These are phyloP conservation scores for Drosophila colorata DNA, from an alignment of 2,888 invertebrate species.

Conservation along the genomic window DNA sequence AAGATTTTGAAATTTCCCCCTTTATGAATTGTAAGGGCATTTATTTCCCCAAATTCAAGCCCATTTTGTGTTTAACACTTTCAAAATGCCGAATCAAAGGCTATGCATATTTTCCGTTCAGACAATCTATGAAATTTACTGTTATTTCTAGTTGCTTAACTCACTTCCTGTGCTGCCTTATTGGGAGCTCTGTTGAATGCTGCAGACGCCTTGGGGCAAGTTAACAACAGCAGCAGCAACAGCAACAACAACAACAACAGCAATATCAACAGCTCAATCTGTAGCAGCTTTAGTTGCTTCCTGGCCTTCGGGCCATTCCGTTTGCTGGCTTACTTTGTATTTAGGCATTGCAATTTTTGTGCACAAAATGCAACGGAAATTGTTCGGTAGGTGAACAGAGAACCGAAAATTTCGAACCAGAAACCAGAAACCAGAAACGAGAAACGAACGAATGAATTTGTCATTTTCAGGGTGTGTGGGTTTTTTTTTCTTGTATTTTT, in stretches of 20 bases:
- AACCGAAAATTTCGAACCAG: slow-evolving; percentile 46
- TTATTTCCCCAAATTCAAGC: neutral
- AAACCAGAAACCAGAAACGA: slow-evolving; percentile 44
- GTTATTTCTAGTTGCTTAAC: slow-evolving; percentile 20
- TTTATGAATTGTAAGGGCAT: too few relatives aligned
- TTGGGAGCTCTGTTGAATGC: slow-evolving; percentile 15
- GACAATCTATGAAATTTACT: slow-evolving; percentile 15
- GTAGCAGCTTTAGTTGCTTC: slow-evolving; percentile 37
- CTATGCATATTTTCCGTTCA: slow-evolving; percentile 14
- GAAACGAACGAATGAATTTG: slow-evolving; percentile 63
- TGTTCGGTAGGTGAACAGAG: slow-evolving; percentile 52
- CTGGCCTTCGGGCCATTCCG: slow-evolving; percentile 56
- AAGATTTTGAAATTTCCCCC: too few relatives aligned
- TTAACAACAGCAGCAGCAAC: slow-evolving; percentile 2
- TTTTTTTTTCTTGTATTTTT: slow-evolving; percentile 1
- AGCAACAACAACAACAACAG: neutral
- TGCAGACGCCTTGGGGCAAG: slow-evolving; percentile 28
- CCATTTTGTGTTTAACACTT: slow-evolving; percentile 11
- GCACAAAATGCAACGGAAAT: slow-evolving; percentile 71
- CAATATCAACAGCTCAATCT: slow-evolving; percentile 44
- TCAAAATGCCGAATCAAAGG: slow-evolving; percentile 20
- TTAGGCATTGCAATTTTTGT: slow-evolving; percentile 62
- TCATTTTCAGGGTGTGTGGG: slow-evolving; percentile 38
- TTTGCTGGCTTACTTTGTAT: slow-evolving; percentile 78
- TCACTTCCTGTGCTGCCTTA: slow-evolving; percentile 26